phyloP scores from a whole-genome alignment of 2,888 invertebrate genomes.

The Corbicula japonica region DNA sequence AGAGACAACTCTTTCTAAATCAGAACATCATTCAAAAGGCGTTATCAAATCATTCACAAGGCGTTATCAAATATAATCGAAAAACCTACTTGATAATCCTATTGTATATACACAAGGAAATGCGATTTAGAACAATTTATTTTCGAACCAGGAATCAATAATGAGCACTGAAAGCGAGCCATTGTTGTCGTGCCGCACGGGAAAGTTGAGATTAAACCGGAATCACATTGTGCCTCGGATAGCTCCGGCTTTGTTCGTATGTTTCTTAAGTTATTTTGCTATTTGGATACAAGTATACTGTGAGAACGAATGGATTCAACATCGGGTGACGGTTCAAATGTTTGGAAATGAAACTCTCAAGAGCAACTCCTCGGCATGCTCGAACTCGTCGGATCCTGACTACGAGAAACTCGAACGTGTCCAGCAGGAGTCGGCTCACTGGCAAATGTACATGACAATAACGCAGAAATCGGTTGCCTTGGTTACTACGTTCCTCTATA shows the following conservation, averaged over 20 bases:
- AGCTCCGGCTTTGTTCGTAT: background rate
- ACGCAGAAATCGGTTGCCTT: constrained; percentile 13
- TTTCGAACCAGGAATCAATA: no score
- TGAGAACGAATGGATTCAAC: constrained; percentile 46
- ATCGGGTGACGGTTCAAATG: constrained; percentile 23
- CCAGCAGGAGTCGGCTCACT: constrained; percentile 43
- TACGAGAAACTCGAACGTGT: constrained; percentile 34
- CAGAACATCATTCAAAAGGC: no score
- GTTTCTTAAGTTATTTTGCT: constrained; percentile 32
- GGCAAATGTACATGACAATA: constrained; percentile 49
- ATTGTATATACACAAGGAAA: no score
- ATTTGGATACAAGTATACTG: constrained; percentile 39
- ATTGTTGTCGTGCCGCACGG: no score
- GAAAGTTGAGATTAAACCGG: no score
- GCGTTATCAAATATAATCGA: no score
- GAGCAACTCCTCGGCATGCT: background rate
- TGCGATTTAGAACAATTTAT: no score
- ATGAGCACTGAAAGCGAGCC: no score
- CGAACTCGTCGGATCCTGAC: constrained; percentile 33
- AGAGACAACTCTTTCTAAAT: no score
- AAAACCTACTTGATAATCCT: no score
- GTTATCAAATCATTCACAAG: no score
- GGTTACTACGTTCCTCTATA: constrained; percentile 33
- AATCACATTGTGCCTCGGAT: background rate
- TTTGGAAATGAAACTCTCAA: constrained; percentile 35